Evolutionary conservation across 2,888 invertebrate genomes (phyloP), one percentile per base, ranked within the genome.

Genomic region (Zele albiditarsus): DNA sequence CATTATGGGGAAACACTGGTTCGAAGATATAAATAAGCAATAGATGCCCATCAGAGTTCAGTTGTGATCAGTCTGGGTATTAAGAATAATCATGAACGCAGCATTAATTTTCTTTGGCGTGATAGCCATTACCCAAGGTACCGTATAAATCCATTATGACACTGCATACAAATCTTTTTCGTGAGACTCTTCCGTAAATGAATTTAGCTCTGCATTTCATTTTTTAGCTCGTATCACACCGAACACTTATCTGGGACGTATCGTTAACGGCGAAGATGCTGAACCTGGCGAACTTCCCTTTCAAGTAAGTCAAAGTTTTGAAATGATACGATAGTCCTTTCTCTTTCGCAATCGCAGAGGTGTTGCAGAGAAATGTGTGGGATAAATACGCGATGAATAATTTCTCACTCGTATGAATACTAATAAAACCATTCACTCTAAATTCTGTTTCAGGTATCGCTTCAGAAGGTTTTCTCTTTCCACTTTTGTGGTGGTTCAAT

Each of bases 401-500:
- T 12, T 38, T 8, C 12, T 12, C 38, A 38, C 8, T 12, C 12
- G 0, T 12, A 2, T 8, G 12, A 38, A 38, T 38, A 38, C 12
- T 1, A 8, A 38, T 38, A 8, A 38, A 8, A 8, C 38, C 12
- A 12, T 2, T 38, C 38, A 38, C 27, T 42, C 60, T 2, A 3
- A 71, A 62, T 25, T 66, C 25, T 14, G 27, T 58, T 66, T 74
- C 27, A 84, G 84, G 82, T 84, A n/a, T 83, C 85, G 3, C 76
- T 85, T 4, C 83, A 84, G 75, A 12, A 3, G 0, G 57, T 28
- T 33, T 0, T 0, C 2, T 25, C n/a, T 31, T 31, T 71, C n/a
- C 83, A 83, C 65, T 84, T 84, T 58, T 85, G 85, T 60, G 85
- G 85, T 27, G 85, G 85, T 46, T 80, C 82, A 38, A 71, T 85